Base-by-base conservation (phyloP, 2,888 invertebrate genomes). In the Gasteruption jaculator region DNA sequence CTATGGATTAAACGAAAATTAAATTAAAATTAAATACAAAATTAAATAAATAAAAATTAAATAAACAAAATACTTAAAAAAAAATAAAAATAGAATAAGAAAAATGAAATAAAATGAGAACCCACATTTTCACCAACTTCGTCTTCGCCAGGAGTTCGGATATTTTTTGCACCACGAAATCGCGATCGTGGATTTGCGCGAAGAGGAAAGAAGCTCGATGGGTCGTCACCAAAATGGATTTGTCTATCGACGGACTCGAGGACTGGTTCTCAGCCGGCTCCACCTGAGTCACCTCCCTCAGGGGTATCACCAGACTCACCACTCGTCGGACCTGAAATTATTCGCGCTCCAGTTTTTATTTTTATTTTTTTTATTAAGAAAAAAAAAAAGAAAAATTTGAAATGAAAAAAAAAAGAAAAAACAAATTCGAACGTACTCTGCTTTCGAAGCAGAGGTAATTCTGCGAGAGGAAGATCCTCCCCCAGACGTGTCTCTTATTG, bases 381-480 rank as follows among this genome's bases (percentile, higher is more conserved):
- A 7, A 25, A 22, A 14, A 16, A n/a, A n/a, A n/a, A n/a, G n/a
- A n/a, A n/a, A n/a, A n/a, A n/a, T n/a, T n/a, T n/a, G n/a, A n/a
- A n/a, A n/a, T n/a, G n/a, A n/a, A n/a, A n/a, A n/a, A n/a, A n/a
- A n/a, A n/a, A n/a, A n/a, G n/a, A n/a, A n/a, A n/a, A n/a, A n/a
- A n/a, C n/a, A n/a, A n/a, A n/a, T n/a, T n/a, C n/a, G n/a, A n/a
- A 72, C 78, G 78, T 65, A 95, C 94, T 76, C 90, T 82, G 72
- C 96, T 96, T 63, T 90, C 88, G 68, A 96, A 99, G 71, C 97
- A 97, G 59, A 96, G 80, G 69, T 92, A 99, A 74, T 91, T 93
- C 62, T 88, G 86, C 0, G 96, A 96, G 34, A 99, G 74, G 71
- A 87, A 97, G 59, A 99, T 76, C 52, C 85, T 80, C 11, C 97